Base-by-base conservation (phyloP, 2,797 vertebrate species). In the Protosalanx chinensis region DNA sequence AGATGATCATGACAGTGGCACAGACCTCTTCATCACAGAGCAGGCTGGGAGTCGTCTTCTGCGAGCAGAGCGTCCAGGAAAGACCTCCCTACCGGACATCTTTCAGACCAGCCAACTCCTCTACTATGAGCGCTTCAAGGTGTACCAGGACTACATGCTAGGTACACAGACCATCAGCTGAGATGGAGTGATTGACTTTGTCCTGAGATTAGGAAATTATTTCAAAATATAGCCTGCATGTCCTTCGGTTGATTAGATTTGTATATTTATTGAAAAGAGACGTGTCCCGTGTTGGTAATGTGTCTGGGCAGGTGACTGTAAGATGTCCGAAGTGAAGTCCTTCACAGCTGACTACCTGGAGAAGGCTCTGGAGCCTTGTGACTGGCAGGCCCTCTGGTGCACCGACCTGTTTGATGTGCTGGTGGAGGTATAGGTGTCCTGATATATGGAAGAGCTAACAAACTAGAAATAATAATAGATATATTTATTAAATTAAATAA, bases 121-220 rank as follows among this genome's bases (percentile, higher is more conserved):
- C 35, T 95, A 96, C 85, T 99, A 98, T 0, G 97, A 98, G 80
- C 84, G 97, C 58, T 99, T 98, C 85, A 94, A 94, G 69, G 92
- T 93, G 0, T 98, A 96, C 79, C 96, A 98, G 82, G 97, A 98
- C 87, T 98, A 96, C 78, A 94, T 98, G 80, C 91, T 99, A 1
- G 96, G 97, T 98, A 89, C 13, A 46, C 62, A 63, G 74, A 27
- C 4, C 13, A 27, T 2, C 23, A 56, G 59, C 8, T 63, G 6
- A n/a, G 41, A 7, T 58, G 15, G 58, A 46, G 41, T 13, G 41
- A 46, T 46, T 46, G 23, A 46, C 8, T 8, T 46, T 46, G 41
- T 46, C 41, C 41, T 46, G 13, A 46, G 10, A 46, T 46, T 12
- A 0, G 41, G 8, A 12, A 46, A 46, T 13, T 13, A 46, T 12